Evolutionary conservation across 23 tunicate genomes (phyloP).

Genomic region (Trididemnum clinides): DNA sequence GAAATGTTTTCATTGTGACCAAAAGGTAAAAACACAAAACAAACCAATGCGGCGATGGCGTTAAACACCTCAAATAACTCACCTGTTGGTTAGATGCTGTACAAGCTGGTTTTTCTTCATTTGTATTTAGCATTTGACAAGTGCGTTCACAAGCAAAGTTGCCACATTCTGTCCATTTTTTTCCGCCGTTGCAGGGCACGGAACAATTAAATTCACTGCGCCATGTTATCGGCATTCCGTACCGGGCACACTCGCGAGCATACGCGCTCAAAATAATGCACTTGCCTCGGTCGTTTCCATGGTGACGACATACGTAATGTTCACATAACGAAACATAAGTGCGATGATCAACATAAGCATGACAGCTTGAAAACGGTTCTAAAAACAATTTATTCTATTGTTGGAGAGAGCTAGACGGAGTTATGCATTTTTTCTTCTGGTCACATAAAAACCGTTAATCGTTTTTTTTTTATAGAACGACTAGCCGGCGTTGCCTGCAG

Average conservation of each 20-base stretch:
- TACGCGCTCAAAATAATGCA: conserved; percentile 67
- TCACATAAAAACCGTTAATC: too few relatives aligned
- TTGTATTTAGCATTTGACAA: conserved; percentile 52
- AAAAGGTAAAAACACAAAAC: too few relatives aligned
- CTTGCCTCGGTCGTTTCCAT: conserved; percentile 2
- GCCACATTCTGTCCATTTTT: conserved; percentile 52
- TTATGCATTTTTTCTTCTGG: too few relatives aligned
- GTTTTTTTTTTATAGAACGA: too few relatives aligned
- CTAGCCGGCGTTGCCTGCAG: too few relatives aligned
- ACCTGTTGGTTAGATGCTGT: too few relatives aligned
- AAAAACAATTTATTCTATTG: too few relatives aligned
- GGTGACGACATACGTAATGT: conserved; percentile 75
- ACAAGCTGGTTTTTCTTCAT: too few relatives aligned
- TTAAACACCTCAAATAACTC: too few relatives aligned
- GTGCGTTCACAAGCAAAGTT: conserved; percentile 53
- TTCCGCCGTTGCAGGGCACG: conserved; percentile 47
- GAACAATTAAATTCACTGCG: conserved; percentile 36
- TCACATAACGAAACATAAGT: conserved; percentile 62
- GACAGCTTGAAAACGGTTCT: conserved; percentile 16
- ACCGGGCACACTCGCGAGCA: conserved; percentile 52
- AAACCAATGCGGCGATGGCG: too few relatives aligned
- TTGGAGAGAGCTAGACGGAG: too few relatives aligned
- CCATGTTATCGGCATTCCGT: conserved; percentile 43
- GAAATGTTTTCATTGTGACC: too few relatives aligned
- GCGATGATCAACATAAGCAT: conserved; percentile 30